Base-by-base conservation (phyloP, 1,140 invertebrate species). In the Daktulosphaira vitifoliae region DNA sequence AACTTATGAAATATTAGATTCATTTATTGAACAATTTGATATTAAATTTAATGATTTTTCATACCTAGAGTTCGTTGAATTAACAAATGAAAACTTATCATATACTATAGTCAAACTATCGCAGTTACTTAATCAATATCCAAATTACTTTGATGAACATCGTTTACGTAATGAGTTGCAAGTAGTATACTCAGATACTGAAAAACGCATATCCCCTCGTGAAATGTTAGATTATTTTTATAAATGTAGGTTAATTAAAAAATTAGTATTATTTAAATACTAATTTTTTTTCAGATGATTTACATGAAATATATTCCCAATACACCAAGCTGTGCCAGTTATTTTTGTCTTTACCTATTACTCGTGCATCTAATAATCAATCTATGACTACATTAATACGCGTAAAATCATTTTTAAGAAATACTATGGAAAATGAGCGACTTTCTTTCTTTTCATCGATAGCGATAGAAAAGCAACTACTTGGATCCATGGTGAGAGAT, bases 201-300 rank as follows among this genome's bases (percentile, higher is more conserved):
- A 48, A 48, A 48, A 48, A 22, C 44, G 23, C 23, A 22, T 22
- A 48, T 13, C 18, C 20, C 7, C 44, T 37, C 33, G 33, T 48
- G 44, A 48, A 48, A 22, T 48, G 2, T 48, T 48, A 11, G 44
- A 48, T 22, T 48, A 22, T 22, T 48, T 48, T 48, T 42, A 15
- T 22, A 3, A 3, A 48, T 22, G 15, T 48, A 48, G 13, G 44
- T 48, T 22, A 48, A 22, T 22, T 22, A 48, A 48, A 22, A 3
- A 48, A 22, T 7, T 7, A 37, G 33, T 48, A 22, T 22, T 22
- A 22, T 8, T 48, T 6, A 22, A 48, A 48, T 22, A 48, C 7
- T 22, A 48, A 22, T 48, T 48, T 48, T 22, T 48, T 48, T 48
- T 48, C 20, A 48, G 44, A 48, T 22, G 18, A 48, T 48, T 22